Conservation (phyloP, 1,140 invertebrate genomes). For the Planococcus citri region DNA sequence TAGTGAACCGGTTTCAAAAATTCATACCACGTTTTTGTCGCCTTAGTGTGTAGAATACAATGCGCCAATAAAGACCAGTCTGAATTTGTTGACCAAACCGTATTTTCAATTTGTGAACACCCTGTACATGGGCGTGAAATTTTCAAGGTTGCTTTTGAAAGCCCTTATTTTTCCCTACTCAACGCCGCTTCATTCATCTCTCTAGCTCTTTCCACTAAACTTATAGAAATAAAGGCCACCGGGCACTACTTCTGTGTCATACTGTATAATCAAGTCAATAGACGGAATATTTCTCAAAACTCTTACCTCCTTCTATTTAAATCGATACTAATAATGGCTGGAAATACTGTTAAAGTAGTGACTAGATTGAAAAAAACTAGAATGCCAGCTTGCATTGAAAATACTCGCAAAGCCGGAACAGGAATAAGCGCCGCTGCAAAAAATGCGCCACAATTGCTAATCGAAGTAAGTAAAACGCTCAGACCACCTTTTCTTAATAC, state of each 20-base stretch:
- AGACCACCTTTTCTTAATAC: slow-evolving; percentile 75
- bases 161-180: too few relatives aligned
- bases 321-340: slow-evolving; percentile 85
- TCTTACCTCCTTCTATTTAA: slow-evolving; percentile 49
- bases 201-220: too few relatives aligned
- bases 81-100: too few relatives aligned
- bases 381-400: slow-evolving; percentile 80
- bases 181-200: too few relatives aligned
- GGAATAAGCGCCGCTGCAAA: slow-evolving; percentile 83
- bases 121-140: too few relatives aligned
- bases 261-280: slow-evolving; percentile 41
- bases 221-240: too few relatives aligned
- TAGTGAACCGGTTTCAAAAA: too few relatives aligned
- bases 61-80: too few relatives aligned
- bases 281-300: slow-evolving; percentile 16
- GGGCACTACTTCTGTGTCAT: slow-evolving; percentile 67
- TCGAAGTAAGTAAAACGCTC: slow-evolving; percentile 67
- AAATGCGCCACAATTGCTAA: slow-evolving; percentile 72
- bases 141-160: too few relatives aligned
- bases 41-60: too few relatives aligned
- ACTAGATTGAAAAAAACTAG: slow-evolving; percentile 78
- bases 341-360: slow-evolving; percentile 78
- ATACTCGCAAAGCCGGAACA: slow-evolving; percentile 83
- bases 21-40: too few relatives aligned
- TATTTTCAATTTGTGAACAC: too few relatives aligned